phyloP scores from a whole-genome alignment of 30 jellyfish, hydroid and myxozoan species.

The Calvadosia cruxmelitensis region DNA sequence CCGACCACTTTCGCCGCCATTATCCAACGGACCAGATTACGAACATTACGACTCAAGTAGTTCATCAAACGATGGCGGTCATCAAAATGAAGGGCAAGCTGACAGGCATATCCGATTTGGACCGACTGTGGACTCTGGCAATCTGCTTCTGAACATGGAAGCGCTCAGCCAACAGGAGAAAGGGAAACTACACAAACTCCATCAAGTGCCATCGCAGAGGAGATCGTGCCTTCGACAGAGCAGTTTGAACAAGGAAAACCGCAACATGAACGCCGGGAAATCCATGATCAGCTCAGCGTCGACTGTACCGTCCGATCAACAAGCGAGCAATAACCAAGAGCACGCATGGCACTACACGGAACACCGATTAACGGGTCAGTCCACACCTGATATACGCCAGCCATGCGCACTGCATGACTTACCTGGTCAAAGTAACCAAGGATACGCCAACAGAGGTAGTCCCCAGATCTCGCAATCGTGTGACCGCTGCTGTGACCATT shows the following conservation, averaged over 20 bases:
- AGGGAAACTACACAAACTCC: not conserved
- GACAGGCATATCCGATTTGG: not conserved
- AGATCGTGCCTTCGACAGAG: not conserved
- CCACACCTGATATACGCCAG: not conserved
- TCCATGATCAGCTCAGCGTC: too few species aligned
- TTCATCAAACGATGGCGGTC: not conserved
- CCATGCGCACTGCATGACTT: not conserved
- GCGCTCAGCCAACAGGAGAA: not conserved
- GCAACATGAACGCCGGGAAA: not conserved
- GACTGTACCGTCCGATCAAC: too few species aligned
- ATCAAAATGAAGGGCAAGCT: not conserved
- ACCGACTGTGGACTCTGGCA: not conserved
- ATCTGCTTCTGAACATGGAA: not conserved
- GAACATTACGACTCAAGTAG: too few species aligned
- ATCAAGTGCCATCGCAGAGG: not conserved
- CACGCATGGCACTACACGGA: too few species aligned
- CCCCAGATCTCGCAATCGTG: not conserved
- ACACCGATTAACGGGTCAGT: not conserved
- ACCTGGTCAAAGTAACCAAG: not conserved
- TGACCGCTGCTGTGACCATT: not conserved
- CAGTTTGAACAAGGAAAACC: not conserved
- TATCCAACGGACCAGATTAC: too few species aligned
- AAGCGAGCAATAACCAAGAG: too few species aligned
- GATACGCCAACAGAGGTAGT: not conserved
- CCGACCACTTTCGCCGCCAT: too few species aligned